Percentiles rank a stretch among this genome's conserved stretches.
These are phyloP conservation scores for Lepidocolaptes lacrymiger DNA, from an alignment of 2,797 vertebrate genomes.

Conservation along the genomic window DNA sequence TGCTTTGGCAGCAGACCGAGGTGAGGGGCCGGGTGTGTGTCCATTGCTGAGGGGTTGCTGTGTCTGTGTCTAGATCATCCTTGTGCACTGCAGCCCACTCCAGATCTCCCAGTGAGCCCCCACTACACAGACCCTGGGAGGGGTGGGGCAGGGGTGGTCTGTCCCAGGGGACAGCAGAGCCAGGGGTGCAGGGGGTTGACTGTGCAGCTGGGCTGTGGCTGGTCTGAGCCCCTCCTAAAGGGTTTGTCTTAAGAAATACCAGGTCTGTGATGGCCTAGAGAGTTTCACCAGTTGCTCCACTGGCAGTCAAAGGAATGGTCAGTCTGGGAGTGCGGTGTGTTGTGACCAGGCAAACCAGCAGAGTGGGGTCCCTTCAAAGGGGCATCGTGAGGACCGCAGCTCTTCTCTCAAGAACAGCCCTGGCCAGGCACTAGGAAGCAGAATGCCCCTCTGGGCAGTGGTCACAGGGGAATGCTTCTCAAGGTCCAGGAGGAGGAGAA, in stretches of 20 bases:
- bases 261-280: neutral
- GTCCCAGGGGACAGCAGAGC: neutral
- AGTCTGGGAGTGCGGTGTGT: neutral
- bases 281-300: neutral
- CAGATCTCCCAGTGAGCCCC: neutral
- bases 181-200: neutral
- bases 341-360: neutral
- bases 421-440: neutral
- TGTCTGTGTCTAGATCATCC: neutral
- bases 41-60: neutral
- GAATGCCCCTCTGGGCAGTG: rapidly evolving
- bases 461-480: neutral
- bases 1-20: conserved; percentile 76
- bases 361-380: neutral
- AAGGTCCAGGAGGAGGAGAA: neutral
- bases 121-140: rapidly evolving
- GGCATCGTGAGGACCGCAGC: neutral
- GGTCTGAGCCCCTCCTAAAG: too few relatives aligned
- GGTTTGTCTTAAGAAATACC: neutral
- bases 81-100: neutral
- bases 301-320: neutral
- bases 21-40: conserved; percentile 32
- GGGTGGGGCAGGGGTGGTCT: neutral
- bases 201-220: rapidly evolving
- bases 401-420: neutral